Evolutionary conservation across 30 jellyfish, hydroid and myxozoan species (phyloP), one percentile per base, ranked within the genome.

Genomic region (Catostylus mosaicus): DNA sequence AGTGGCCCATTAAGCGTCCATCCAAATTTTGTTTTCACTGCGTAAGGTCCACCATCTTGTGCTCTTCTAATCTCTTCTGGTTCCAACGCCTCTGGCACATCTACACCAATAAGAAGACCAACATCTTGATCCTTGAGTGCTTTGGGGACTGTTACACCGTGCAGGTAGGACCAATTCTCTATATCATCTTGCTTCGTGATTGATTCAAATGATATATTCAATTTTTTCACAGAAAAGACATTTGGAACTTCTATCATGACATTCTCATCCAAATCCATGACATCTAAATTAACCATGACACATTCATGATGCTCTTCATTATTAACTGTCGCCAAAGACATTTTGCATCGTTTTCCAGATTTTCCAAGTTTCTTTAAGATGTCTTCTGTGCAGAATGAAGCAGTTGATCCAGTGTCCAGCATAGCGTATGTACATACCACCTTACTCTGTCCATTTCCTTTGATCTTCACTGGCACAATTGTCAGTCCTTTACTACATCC

Each of bases 1-100:
- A 83, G 79, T 57, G 93, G 88, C 24, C 93, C 93, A 32, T 60
- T 70, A 31, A 80, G 75, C 32, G 85, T 47, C 91, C 91, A 80
- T 65, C 91, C 91, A 46, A 83, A 71, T 36, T 51, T 24, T 62
- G 87, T 83, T 67, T 72, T 71, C 78, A 83, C 88, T 51, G 89
- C 89, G 40, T 61, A 77, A 31, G 87, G 87, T 29, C 87, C 87
- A 50, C 87, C 77, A 31, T 33, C 18, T 54, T 54, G 70, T 38
- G 84, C 37, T 72, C 59, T 51, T 20, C 73, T 48, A 20, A 62
- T 31, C 45, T 40, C 84, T 51, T 27, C 77, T 23, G 87, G 77
- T 32, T 75, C 66, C 37, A 75, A 37, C 63, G 87, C 76, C 65
- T 75, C 87, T 51, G 76, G 77, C 34, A 56, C 62, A 75, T 75